These are phyloP conservation scores for Erythrocercus mccallii DNA, from an alignment of 2,113 vertebrate species.

Conservation along the genomic window DNA sequence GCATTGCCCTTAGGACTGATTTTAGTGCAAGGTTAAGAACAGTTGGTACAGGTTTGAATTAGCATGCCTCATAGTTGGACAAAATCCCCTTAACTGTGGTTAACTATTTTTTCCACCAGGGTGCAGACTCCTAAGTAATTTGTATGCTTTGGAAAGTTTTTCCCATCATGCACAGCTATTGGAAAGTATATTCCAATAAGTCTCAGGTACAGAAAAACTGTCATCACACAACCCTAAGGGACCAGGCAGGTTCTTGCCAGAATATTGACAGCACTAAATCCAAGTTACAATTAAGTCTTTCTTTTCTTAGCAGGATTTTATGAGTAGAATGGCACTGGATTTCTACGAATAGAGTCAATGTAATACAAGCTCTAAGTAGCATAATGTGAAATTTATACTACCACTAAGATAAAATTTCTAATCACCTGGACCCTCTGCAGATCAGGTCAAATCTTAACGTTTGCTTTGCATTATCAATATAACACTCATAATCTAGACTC, in stretches of 20 bases:
- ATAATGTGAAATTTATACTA: background rate
- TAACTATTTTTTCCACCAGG: background rate
- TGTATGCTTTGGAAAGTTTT: background rate
- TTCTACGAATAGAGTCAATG: background rate
- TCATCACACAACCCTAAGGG: background rate
- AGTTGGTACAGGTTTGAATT: background rate
- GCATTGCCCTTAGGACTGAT: background rate
- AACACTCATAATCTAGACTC: background rate
- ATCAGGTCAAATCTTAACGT: background rate
- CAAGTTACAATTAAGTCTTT: background rate
- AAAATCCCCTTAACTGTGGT: background rate
- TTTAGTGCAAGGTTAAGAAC: background rate
- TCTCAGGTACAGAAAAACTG: background rate
- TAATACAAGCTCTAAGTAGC: background rate
- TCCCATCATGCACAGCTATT: background rate
- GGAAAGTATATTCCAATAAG: background rate
- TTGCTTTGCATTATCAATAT: background rate
- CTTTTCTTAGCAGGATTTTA: background rate
- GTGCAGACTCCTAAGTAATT: background rate
- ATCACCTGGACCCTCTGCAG: background rate
- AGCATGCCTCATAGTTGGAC: background rate
- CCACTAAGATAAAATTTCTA: background rate
- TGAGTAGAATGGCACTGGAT: background rate
- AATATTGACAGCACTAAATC: background rate
- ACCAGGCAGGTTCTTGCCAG: background rate